These are phyloP conservation scores for Sisor rabdophorus DNA, from an alignment of 2,113 vertebrate genomes.

Conservation along the genomic window DNA sequence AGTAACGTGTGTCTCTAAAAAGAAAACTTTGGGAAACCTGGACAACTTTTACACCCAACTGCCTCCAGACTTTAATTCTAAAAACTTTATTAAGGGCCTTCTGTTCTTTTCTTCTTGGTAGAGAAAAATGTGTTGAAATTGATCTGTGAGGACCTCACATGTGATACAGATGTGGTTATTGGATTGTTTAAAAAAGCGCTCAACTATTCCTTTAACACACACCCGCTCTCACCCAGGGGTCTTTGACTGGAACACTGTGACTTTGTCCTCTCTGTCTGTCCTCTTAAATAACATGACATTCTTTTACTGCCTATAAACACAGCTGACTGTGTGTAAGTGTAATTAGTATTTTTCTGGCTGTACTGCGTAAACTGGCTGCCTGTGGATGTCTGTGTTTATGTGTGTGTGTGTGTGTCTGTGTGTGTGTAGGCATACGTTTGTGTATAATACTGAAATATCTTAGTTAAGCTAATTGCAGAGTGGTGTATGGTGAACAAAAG, in stretches of 20 bases:
- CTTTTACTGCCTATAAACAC: slow-evolving; percentile 42
- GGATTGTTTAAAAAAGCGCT: slow-evolving; percentile 1
- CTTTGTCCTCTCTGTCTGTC: slow-evolving; percentile 28
- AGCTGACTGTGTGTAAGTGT: slow-evolving; percentile 37
- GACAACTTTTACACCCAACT: background rate
- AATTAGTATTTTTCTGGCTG: slow-evolving; percentile 42
- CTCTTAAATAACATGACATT: slow-evolving; percentile 48
- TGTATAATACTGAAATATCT: background rate
- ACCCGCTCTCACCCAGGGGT: background rate
- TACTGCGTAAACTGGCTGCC: background rate
- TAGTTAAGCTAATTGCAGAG: slow-evolving; percentile 9
- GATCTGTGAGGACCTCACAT: background rate
- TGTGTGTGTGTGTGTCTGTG: background rate
- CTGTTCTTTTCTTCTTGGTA: no score
- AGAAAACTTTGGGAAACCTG: background rate
- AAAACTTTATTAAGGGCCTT: background rate
- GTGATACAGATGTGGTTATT: background rate
- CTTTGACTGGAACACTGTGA: slow-evolving; percentile 31
- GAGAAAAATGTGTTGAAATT: background rate
- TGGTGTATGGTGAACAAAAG: slow-evolving; percentile 9
- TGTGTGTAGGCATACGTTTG: background rate
- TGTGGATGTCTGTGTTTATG: background rate
- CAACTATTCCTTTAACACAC: slow-evolving; percentile 13
- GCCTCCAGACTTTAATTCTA: background rate
- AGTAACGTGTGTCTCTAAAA: background rate